phyloP scores from a whole-genome alignment of 2,888 invertebrate genomes.

The Nomada ruficornis region DNA sequence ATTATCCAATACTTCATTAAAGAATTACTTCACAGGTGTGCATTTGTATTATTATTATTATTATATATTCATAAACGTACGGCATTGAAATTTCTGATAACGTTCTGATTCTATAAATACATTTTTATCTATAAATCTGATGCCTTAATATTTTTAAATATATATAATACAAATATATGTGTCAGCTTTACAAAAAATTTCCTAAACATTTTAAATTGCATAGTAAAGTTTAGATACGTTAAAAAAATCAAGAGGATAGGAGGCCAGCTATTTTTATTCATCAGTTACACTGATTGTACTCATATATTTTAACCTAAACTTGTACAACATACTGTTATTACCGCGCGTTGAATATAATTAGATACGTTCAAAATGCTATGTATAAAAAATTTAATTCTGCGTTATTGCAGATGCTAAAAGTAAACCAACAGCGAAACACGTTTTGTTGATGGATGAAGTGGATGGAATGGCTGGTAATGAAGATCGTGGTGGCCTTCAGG shows the following conservation, averaged over 20 bases:
- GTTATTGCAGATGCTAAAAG: slow-evolving; percentile 48
- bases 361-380: neutral
- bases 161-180: too few relatives aligned
- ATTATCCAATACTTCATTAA: slow-evolving; percentile 90
- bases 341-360: neutral
- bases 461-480: slow-evolving; percentile 99
- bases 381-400: neutral
- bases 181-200: too few relatives aligned
- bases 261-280: neutral
- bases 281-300: neutral
- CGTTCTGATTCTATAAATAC: neutral
- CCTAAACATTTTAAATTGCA: too few relatives aligned
- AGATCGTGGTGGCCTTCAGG: slow-evolving; percentile 98
- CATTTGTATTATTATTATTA: neutral
- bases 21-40: slow-evolving; percentile 89
- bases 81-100: neutral
- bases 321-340: neutral
- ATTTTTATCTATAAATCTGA: too few relatives aligned
- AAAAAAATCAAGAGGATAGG: neutral
- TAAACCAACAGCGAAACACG: slow-evolving; percentile 88
- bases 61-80: neutral
- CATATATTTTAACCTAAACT: neutral
- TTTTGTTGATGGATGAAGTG: slow-evolving; percentile 99
- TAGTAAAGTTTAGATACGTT: too few relatives aligned
- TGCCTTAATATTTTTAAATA: too few relatives aligned